Base-by-base conservation (phyloP, 2,888 invertebrate genomes). In the Gortyna flavago region DNA sequence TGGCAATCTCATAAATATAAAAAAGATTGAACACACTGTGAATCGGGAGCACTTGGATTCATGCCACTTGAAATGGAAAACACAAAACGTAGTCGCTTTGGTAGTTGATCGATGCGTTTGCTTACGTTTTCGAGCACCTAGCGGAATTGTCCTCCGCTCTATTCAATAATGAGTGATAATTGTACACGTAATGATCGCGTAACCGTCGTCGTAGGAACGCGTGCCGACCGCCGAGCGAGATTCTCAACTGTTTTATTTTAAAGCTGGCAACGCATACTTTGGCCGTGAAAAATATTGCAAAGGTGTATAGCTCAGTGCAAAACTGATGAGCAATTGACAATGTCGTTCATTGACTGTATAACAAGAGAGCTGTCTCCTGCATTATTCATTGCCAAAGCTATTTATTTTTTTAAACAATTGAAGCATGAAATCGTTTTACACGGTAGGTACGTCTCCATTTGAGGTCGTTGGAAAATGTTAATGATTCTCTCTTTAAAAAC, bases 161-260 rank as follows among this genome's bases (percentile, higher is more conserved):
- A 82, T 64, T 41, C 41, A 32, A 86, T 84, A 89, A 89, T 89
- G 81, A 87, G 87, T 86, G 79, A 91, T 93, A 93, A 93, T 92
- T 91, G 89, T 90, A 89, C 91, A 90, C 92, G 92, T 91, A 93
- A 93, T 89, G 86, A 84, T 84, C 90, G 89, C 90, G 90, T 90
- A 90, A 92, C 88, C 89, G 87, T 84, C 80, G 88, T 85, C 80
- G 88, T 86, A 88, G 86, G 84, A 89, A 91, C 94, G 94, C 94
- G 94, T 93, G 90, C 89, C 91, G 91, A 90, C 92, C 92, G 89
- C 93, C 93, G 92, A 92, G 92, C 94, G 91, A 94, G 93, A 94
- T 92, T 92, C 93, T 92, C 93, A 92, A 96, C 96, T 96, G 96
- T 95, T 95, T 96, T 96, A 96, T 96, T 96, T 96, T 95, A 93